Evolutionary conservation across 2,797 vertebrate genomes (phyloP), one percentile per base, ranked within the genome.

Genomic region (Danionella dracula): DNA sequence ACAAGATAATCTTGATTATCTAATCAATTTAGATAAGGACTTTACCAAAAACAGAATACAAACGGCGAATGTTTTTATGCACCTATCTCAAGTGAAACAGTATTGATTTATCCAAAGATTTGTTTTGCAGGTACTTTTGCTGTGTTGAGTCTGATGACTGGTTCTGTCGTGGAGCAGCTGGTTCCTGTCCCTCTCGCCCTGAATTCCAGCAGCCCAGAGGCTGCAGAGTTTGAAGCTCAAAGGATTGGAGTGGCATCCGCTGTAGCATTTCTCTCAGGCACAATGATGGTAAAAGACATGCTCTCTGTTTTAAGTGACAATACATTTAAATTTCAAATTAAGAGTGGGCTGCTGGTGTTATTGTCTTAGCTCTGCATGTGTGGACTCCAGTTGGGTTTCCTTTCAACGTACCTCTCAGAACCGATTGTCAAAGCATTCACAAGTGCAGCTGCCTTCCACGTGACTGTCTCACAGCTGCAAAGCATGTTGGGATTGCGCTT

Each of bases 351-450:
- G 21, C 21, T 61, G 19, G 46, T 37, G 65, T 45, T 16, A 46
- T 53, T 8, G 57, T 35, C 11, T 37, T 84, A 96, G 94, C 84
- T 95, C 42, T 89, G 84, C 60, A 96, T 96, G 94, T 96, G 94
- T 74, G 83, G 78, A 5, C 89, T 95, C 66, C 94, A 90, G 84
- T 87, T 96, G 63, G 94, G 94, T 40, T 90, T 94, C 82, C 90
- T 96, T 71, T 90, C 94, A 81, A 95, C 93, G 13, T 95, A 94
- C 75, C 70, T 96, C 80, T 95, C 94, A 0, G 94, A 96, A 72
- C 94, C 94, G 2, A 93, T 96, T 49, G 89, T 96, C 44, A 96
- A 96, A 77, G 93, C 94, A 21, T 93, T 96, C 81, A 95, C 92
- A 73, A 94, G 92, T 8, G 94, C 92, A 1, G 93, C 94, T 1